Base-by-base conservation (phyloP, 2,888 invertebrate species). In the Listrodromus nycthemerus region DNA sequence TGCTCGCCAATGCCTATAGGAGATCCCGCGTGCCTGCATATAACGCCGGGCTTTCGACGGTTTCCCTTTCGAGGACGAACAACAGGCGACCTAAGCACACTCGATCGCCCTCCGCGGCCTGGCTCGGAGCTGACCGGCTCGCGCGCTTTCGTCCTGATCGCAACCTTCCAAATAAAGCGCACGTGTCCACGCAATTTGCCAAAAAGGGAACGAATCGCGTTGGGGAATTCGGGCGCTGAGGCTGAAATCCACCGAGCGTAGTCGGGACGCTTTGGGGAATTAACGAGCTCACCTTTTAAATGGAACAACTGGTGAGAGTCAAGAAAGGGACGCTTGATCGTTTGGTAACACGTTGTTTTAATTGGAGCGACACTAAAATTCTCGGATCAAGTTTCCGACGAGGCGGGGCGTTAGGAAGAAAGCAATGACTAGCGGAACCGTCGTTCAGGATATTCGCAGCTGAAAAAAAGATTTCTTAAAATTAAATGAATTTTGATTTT, bases 101-200 rank as follows among this genome's bases (percentile, higher is more conserved):
- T 66, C 70, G 63, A 79, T 55, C 55, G 63, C 41, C 55, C 50
- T 30, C 24, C 55, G 7, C 58, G 58, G 58, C 16, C 61, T 48
- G 0, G 27, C 61, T 4, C 16, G 33, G 24, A 0, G 41, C 52
- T 55, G 69, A 55, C n/a, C 19, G 24, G 27, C 16, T 21, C 2
- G 13, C 45, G 70, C 6, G 24, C 21, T 37, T 61, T 80, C 73
- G 37, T 13, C 24, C 61, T 16, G 52, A 80, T 82, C 71, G 67
- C 67, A 82, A 81, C 78, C 73, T 73, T 37, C 55, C 52, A 55
- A 86, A 81, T 84, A 71, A 86, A 83, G 75, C 73, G 61, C 82
- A 82, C 78, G 78, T 82, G 41, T 79, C 27, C 55, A 74, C 75
- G 76, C 61, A 82, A 79, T 82, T 85, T 80, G 21, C 55, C 75